These are phyloP conservation scores for Heliconius cydno DNA, from an alignment of 2,888 invertebrate species.

Conservation along the genomic window DNA sequence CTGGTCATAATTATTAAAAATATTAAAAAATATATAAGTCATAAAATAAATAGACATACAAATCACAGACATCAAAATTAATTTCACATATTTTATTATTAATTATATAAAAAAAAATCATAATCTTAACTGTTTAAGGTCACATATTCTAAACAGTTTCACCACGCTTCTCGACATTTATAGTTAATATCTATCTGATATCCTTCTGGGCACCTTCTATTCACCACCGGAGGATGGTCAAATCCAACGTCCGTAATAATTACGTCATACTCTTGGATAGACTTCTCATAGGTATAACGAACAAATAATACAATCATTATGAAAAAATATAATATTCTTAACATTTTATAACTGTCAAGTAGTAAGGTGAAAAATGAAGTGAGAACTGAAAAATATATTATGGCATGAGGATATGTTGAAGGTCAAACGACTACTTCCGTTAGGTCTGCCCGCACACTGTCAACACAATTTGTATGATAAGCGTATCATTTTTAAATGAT, in stretches of 20 bases:
- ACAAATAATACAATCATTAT: constrained; percentile 35
- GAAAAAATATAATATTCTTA: constrained; percentile 32
- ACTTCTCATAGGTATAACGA: constrained; percentile 34
- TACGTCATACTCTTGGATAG: constrained; percentile 50
- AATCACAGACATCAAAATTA: not conserved
- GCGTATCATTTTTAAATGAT: constrained; percentile 15
- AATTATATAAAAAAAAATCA: no score
- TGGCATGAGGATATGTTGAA: constrained; percentile 30
- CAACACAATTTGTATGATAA: constrained; percentile 7
- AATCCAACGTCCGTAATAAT: constrained; percentile 54
- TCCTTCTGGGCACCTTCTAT: constrained; percentile 59
- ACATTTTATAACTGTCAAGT: constrained; percentile 43
- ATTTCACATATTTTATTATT: no score
- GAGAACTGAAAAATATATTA: constrained; percentile 34
- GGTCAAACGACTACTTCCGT: constrained; percentile 50
- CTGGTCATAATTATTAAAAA: no score
- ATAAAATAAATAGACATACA: not conserved
- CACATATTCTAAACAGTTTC: constrained; percentile 27
- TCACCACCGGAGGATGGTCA: constrained; percentile 61
- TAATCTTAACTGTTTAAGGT: not conserved
- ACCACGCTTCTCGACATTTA: constrained; percentile 72
- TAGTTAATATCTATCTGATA: constrained; percentile 59
- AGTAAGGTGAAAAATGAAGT: constrained; percentile 35
- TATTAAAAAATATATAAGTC: no score
- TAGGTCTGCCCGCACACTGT: constrained; percentile 27